Base-by-base conservation (phyloP, 2,797 vertebrate species). In the Pipistrellus pygmaeus region DNA sequence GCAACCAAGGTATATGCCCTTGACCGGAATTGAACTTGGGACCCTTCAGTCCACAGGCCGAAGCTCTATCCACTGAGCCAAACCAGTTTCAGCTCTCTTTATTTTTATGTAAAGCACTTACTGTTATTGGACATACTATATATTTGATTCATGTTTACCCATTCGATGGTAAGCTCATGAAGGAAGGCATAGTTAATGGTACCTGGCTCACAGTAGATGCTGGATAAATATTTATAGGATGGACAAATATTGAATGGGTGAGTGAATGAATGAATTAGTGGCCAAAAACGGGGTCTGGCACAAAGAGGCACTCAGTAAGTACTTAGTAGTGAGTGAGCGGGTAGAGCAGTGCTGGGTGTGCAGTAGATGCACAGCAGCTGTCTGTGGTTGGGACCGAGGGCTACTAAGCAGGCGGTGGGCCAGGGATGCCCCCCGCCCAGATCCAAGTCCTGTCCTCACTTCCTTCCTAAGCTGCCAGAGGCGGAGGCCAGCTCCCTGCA, bases 401-500 rank as follows among this genome's bases (percentile, higher is more conserved):
- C 48, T 18, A 5, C 8, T 30, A 20, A 25, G 30, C 46, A 15
- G 44, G 44, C 57, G 48, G 64, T 4, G 18, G 38, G 75, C 32
- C 8, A 0, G 25, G 27, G 3, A 15, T 41, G 1, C 1, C 10
- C 18, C 30, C 30, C 3, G 57, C 66, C 9, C 14, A 10, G 17
- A 9, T 44, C 66, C 8, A 5, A n/a, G 81, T 62, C 72, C 21
- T 8, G 38, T 72, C 48, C 38, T 17, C 30, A 1, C 55, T 46
- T 91, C 44, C 82, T 73, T 38, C 5, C 0, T 62, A 78, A 96
- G 97, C 77, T 73, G 76, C 90, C 48, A 0, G 98, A 98, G 88
- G 92, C 85, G 2, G 98, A 98, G 0, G 97, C 97, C 75, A 81
- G 97, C 84, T 98, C 97, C 38, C 86, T 98, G 55, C 98, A 94